Percentiles rank a stretch among this genome's conserved stretches.
These are phyloP conservation scores for Platynereis dumerilii DNA, from an alignment of 2,888 invertebrate genomes.

Conservation along the genomic window DNA sequence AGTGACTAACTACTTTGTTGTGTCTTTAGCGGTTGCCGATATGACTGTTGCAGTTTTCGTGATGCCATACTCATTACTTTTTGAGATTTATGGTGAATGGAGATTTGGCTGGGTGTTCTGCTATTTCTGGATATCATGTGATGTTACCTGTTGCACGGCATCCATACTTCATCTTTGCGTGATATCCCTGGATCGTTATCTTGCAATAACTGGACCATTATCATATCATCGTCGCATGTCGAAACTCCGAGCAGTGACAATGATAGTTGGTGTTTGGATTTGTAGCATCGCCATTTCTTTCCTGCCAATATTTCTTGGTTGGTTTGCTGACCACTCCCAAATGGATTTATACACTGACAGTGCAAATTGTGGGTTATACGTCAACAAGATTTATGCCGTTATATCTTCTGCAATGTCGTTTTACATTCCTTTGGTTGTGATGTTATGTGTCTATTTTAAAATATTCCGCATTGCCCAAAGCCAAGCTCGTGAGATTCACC, in stretches of 20 bases:
- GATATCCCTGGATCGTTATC: constrained; percentile 54
- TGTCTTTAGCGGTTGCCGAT: constrained; percentile 55
- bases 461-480: constrained; percentile 52
- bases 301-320: constrained; percentile 57
- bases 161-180: constrained; percentile 58
- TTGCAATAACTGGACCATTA: constrained; percentile 56
- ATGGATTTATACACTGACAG: constrained; percentile 44
- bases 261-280: constrained; percentile 50
- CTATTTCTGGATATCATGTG: constrained; percentile 59
- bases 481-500: constrained; percentile 49
- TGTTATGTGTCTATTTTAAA: constrained; percentile 52
- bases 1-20: constrained; percentile 54
- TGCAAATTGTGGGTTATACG: constrained; percentile 39
- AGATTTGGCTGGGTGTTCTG: constrained; percentile 53
- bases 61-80: constrained; percentile 56
- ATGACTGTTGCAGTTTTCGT: constrained; percentile 57
- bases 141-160: constrained; percentile 61
- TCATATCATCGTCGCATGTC: constrained; percentile 50
- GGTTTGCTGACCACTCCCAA: constrained; percentile 64
- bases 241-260: constrained; percentile 40
- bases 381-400: constrained; percentile 57
- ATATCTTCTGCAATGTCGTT: constrained; percentile 56
- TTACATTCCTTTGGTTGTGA: constrained; percentile 54
- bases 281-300: constrained; percentile 56
- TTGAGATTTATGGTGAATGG: constrained; percentile 50